Base-by-base conservation (phyloP, 2,113 vertebrate genomes). In the Petrocephalus microphthalmus region DNA sequence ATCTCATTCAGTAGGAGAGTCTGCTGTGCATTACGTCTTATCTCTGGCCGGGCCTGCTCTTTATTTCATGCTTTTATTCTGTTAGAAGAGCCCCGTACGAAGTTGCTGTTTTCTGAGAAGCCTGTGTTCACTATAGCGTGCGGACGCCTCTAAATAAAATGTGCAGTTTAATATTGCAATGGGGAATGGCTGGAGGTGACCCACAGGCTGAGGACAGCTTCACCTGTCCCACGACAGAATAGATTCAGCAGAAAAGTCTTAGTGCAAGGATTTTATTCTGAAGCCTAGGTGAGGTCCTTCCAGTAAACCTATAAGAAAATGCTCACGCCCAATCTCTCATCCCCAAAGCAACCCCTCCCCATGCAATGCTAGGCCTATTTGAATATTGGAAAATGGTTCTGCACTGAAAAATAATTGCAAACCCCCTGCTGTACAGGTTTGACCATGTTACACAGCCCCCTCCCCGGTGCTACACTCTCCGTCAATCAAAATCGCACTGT, bases 11-110 rank as follows among this genome's bases (percentile, higher is more conserved):
- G 85, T 64, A 52, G 54, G 19, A 47, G 85, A 60, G 51, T 47
- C 85, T 86, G 85, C 54, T n/a, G 53, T 60, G 15, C 17, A 86
- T 86, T 86, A 86, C 17, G 4, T 64, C 85, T 86, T 64, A 86
- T 86, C 85, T 86, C 45, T 45, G 19, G 7, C 19, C 19, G 47
- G 20, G 85, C 20, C 85, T 86, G 85, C 53, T 60, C 85, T 60
- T 86, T 6, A 86, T 86, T 86, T 86, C 37, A 22, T 86, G 53
- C 56, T 64, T n/a, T 47, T 86, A 57, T 86, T 86, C 37, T 60
- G 37, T 64, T 86, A 47, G 54, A 86, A 60, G 37, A n/a, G 82
- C 82, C 82, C 47, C 47, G n/a, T 84, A 42, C 19, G 7, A 60
- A 47, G 85, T 47, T 47, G 33, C 57, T 86, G 13, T 86, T 60